phyloP scores from a whole-genome alignment of 2,888 invertebrate genomes.

The Trissolcus japonicus region DNA sequence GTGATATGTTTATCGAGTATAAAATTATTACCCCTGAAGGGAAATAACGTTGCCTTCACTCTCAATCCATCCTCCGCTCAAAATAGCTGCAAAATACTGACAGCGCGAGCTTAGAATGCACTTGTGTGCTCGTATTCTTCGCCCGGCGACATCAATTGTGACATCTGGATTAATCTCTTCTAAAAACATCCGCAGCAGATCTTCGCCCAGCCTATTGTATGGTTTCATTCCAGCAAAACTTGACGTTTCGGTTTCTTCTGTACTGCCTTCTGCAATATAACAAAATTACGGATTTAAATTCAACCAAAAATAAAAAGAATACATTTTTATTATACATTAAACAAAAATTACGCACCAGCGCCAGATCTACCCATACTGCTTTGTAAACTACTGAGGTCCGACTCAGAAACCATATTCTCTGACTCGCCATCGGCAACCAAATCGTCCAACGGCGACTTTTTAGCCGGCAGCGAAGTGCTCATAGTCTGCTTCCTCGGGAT shows the following conservation, averaged over 20 bases:
- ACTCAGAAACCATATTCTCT: conserved; percentile 75
- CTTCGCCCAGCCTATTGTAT: conserved; percentile 84
- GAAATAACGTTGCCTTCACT: conserved; percentile 88
- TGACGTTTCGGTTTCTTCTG: conserved; percentile 77
- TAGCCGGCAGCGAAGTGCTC: conserved; percentile 71
- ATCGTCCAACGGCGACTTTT: conserved; percentile 71
- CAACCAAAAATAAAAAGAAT: too few species aligned
- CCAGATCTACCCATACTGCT: conserved; percentile 78
- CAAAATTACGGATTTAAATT: too few species aligned
- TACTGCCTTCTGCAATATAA: conserved; percentile 71
- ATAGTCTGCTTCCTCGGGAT: conserved; percentile 68
- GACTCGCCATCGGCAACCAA: conserved; percentile 63
- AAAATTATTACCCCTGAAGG: conserved; percentile 83
- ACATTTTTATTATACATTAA: not conserved
- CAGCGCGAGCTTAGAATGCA: conserved; percentile 94
- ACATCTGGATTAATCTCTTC: conserved; percentile 94
- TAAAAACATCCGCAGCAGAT: conserved; percentile 92
- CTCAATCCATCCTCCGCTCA: conserved; percentile 91
- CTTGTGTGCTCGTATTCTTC: conserved; percentile 91
- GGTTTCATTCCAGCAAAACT: conserved; percentile 72
- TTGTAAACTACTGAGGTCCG: conserved; percentile 77
- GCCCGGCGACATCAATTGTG: conserved; percentile 88
- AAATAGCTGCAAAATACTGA: conserved; percentile 93
- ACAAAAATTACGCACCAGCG: conserved; percentile 63
- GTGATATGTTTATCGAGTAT: not conserved